A percentile compares a stretch with the other conserved stretches of the same genome.
These are phyloP conservation scores for Nebria salina DNA, from an alignment of 2,888 invertebrate genomes.

Conservation along the genomic window DNA sequence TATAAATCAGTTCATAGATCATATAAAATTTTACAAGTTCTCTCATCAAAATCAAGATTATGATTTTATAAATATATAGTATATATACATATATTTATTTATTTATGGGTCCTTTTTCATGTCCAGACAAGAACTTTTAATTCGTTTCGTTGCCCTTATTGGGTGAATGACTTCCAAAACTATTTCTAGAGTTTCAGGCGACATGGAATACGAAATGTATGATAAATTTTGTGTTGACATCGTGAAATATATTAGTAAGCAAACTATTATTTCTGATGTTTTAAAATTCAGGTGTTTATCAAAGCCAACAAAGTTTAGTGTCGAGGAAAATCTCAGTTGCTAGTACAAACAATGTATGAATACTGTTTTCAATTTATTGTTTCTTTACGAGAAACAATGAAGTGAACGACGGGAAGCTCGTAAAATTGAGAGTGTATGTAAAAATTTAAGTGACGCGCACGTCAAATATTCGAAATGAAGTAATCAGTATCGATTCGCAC, in stretches of 20 bases:
- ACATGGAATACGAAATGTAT: conserved; percentile 34
- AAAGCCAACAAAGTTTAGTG: not conserved
- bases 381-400: not conserved
- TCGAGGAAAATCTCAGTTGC: not conserved
- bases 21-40: too few species aligned
- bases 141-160: conserved; percentile 8
- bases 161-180: conserved; percentile 29
- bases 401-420: not conserved
- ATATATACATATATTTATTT: not conserved
- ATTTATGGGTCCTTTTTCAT: not conserved
- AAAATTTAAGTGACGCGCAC: not conserved
- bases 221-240: conserved; percentile 35
- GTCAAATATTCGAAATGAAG: not conserved
- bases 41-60: not conserved
- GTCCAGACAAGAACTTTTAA: conserved; percentile 38
- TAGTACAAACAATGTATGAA: not conserved
- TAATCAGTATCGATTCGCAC: conserved; percentile 1
- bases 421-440: not conserved
- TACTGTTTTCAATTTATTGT: not conserved
- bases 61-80: not conserved
- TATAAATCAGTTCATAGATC: too few species aligned
- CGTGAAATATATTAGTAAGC: conserved; percentile 30
- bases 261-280: conserved; percentile 5
- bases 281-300: not conserved
- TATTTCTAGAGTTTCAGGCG: conserved; percentile 25